phyloP scores from a whole-genome alignment of 2,797 vertebrate genomes.

The Alectoris magna region DNA sequence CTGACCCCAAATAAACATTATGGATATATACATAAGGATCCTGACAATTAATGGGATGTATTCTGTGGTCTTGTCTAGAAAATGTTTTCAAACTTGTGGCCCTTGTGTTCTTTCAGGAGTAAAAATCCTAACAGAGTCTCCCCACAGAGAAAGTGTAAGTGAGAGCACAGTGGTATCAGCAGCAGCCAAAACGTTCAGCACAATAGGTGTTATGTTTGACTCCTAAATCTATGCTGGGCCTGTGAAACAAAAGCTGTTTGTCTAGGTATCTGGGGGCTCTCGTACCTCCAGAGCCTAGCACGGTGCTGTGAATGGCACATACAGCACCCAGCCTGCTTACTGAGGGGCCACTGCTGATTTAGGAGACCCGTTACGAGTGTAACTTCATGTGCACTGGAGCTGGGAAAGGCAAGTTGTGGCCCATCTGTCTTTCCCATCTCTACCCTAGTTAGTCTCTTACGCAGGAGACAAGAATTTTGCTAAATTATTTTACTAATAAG shows the following conservation, averaged over 20 bases:
- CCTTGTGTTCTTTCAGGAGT: constrained; percentile 22
- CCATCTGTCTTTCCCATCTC: neutral
- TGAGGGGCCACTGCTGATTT: rapidly evolving
- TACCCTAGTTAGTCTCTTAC: neutral
- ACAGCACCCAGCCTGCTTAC: neutral
- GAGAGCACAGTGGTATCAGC: neutral
- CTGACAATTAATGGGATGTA: constrained; percentile 48
- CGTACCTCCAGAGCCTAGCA: neutral
- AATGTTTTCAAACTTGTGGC: constrained; percentile 25
- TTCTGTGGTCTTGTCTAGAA: constrained; percentile 50
- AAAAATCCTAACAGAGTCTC: constrained; percentile 19
- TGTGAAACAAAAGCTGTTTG: constrained; percentile 35
- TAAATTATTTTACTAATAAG: constrained; percentile 4
- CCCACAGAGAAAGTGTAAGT: neutral
- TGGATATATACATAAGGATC: constrained; percentile 20
- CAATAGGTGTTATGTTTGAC: neutral
- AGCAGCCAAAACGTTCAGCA: constrained; percentile 29
- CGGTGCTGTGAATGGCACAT: neutral
- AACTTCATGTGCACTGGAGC: neutral
- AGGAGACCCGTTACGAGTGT: neutral
- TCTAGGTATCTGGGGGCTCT: neutral
- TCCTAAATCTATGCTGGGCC: neutral
- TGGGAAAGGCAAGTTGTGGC: neutral
- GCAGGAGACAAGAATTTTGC: neutral
- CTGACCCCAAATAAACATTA: constrained; percentile 58